Base-by-base conservation (phyloP, 2,797 vertebrate genomes). In the Microctenopoma stevenorrisi region DNA sequence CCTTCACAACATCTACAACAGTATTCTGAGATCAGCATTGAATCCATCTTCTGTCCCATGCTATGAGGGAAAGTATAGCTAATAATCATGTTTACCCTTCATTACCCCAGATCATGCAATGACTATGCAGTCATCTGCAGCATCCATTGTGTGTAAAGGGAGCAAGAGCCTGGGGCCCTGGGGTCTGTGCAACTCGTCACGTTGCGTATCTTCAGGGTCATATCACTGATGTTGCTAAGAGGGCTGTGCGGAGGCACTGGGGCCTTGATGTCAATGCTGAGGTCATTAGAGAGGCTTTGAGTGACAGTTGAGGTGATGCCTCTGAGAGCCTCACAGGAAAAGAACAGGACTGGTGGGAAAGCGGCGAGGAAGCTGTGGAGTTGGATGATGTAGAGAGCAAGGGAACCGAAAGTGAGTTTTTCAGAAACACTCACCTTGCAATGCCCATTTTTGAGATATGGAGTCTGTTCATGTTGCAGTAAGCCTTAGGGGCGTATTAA, bases 291-390 rank as follows among this genome's bases (percentile, higher is more conserved):
- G 72, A 76, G 65, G 33, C 72, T 82, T 63, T 88, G 90, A 91
- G 74, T 90, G 89, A 88, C 85, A 87, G 88, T 37, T 83, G 77
- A 90, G 90, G 88, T 84, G 88, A 91, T 85, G 79, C 78, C 66
- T 73, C 80, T 64, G 52, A 85, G 75, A 86, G 81, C 65, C 80
- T 83, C 49, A 42, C 0, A 22, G 74, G 64, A 58, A 50, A 70
- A 50, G 63, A 82, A 59, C 43, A 57, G 63, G 57, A 75, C 68
- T 65, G 62, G 49, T 72, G 61, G 22, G 64, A 71, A 74, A 46
- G 69, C 49, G 79, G 40, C 1, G 61, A 62, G 64, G 37, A 50
- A 56, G 42, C 51, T 2, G 15, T 68, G 57, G 60, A 81, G 59
- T 11, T 53, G 35, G 43, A 74, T 47, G 64, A 79, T 43, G 10